Conservation (phyloP, 2,888 invertebrate genomes). For the Caenorhabditis sp. region DNA sequence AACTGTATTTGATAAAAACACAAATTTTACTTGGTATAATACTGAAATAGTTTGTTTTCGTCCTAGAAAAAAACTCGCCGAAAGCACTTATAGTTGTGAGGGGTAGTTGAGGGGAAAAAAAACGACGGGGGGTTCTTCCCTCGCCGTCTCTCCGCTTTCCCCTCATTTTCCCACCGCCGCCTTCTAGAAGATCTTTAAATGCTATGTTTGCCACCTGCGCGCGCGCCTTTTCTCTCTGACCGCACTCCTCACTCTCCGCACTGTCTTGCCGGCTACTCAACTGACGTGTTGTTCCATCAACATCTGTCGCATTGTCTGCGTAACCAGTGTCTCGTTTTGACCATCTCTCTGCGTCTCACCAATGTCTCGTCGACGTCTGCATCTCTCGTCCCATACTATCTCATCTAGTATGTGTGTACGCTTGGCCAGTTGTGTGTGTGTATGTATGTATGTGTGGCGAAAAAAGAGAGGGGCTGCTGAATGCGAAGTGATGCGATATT, state of each 20-base stretch:
- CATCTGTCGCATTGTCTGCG: neutral
- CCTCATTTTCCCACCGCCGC: neutral
- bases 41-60: neutral
- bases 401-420: neutral
- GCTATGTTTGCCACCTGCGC: neutral
- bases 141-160: neutral
- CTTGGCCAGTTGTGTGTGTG: neutral
- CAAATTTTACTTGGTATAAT: neutral
- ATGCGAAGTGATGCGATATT: too few relatives aligned
- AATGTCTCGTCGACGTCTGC: neutral
- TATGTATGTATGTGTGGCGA: neutral
- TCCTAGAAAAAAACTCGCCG: neutral
- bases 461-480: neutral
- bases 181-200: neutral
- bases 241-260: neutral
- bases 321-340: neutral
- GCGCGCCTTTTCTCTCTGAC: neutral
- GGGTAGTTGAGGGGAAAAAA: too few relatives aligned
- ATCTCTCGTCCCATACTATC: too few relatives aligned
- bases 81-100: neutral
- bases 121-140: neutral
- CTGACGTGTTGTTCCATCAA: neutral
- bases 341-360: neutral
- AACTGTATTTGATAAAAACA: too few relatives aligned
- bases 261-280: neutral